These are phyloP conservation scores for Agrochola lota DNA, from an alignment of 2,888 invertebrate genomes.

Conservation along the genomic window DNA sequence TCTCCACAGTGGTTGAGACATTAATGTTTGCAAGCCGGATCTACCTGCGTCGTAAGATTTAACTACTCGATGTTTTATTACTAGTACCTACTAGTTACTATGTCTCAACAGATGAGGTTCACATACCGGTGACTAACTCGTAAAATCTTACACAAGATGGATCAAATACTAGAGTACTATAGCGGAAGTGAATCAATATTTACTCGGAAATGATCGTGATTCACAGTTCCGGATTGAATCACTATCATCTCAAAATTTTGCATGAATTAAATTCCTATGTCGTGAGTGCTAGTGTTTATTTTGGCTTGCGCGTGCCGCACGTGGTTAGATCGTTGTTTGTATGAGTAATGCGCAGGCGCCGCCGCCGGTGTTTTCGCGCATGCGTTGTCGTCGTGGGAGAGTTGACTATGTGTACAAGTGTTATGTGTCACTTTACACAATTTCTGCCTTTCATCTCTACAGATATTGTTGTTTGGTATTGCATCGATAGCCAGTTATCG, in stretches of 20 bases:
- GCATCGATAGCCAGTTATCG: not conserved
- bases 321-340: slow-evolving; percentile 51
- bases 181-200: slow-evolving; percentile 85
- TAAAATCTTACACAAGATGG: slow-evolving; percentile 65
- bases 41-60: slow-evolving; percentile 30
- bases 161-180: slow-evolving; percentile 62
- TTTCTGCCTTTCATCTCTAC: slow-evolving; percentile 7
- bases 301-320: slow-evolving; percentile 55
- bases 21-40: slow-evolving; percentile 37
- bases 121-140: slow-evolving; percentile 53
- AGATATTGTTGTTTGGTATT: not conserved
- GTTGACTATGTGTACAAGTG: slow-evolving; percentile 43
- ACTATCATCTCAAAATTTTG: slow-evolving; percentile 60
- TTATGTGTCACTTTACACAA: slow-evolving; percentile 57
- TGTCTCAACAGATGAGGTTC: slow-evolving; percentile 21
- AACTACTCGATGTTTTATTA: slow-evolving; percentile 1
- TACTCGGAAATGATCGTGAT: slow-evolving; percentile 82
- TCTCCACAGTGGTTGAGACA: slow-evolving; percentile 45
- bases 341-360: slow-evolving; percentile 63
- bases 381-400: slow-evolving; percentile 68
- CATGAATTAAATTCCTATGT: slow-evolving; percentile 60
- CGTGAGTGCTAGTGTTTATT: slow-evolving; percentile 68
- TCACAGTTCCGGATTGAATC: slow-evolving; percentile 84
- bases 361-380: slow-evolving; percentile 58
- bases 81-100: not conserved